A percentile compares a stretch with the other conserved stretches of the same genome.
Conservation (phyloP, 2,797 vertebrate species). For the Neosilurus mollespiculum region DNA sequence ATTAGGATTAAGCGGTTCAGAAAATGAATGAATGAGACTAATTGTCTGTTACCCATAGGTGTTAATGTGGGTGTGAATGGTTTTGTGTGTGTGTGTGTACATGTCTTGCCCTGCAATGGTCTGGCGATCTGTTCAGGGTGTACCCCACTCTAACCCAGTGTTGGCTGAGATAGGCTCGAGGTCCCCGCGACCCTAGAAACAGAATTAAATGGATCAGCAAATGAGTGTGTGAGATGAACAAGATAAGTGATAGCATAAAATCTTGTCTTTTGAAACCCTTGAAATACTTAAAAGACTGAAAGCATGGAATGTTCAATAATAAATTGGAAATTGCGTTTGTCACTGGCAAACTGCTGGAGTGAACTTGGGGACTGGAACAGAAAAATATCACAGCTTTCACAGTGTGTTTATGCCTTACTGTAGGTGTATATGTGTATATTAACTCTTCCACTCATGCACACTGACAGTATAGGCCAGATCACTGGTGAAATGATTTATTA, state of each 20-base stretch:
- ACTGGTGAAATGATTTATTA: slow-evolving; percentile 42
- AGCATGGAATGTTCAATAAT: not conserved
- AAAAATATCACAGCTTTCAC: not conserved
- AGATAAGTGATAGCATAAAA: not conserved
- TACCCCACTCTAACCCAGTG: too few species aligned
- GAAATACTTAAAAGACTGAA: not conserved
- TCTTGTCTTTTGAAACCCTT: not conserved
- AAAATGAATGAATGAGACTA: too few species aligned
- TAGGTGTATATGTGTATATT: not conserved
- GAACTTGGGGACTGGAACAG: not conserved
- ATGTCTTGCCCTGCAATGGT: too few species aligned
- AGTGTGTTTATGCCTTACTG: not conserved
- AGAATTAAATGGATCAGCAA: too few species aligned
- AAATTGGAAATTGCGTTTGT: not conserved
- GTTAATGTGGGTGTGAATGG: too few species aligned
- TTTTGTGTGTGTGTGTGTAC: too few species aligned
- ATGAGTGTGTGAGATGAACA: not conserved
- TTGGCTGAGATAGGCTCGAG: too few species aligned
- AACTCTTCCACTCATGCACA: not conserved
- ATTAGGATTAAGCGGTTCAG: too few species aligned
- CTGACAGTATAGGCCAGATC: slow-evolving; percentile 7
- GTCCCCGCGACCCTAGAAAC: too few species aligned
- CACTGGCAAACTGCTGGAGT: not conserved
- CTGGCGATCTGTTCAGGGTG: too few species aligned
- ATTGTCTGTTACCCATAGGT: too few species aligned